Conservation (phyloP, 2,113 vertebrate genomes). For the Euleptes europaea region DNA sequence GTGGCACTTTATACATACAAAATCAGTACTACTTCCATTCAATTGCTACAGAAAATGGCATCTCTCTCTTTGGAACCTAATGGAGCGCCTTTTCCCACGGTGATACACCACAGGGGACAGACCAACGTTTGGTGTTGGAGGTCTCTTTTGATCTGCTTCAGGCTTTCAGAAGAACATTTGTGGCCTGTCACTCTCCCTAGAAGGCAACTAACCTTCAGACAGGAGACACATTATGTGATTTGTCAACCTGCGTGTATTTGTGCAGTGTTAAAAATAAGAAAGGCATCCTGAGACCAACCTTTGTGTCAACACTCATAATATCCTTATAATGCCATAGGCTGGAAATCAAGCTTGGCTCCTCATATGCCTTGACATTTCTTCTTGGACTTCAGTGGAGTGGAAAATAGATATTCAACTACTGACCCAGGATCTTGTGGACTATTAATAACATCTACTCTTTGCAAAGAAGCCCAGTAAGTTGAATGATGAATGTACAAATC, state of each 20-base stretch:
- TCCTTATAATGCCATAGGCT: background rate
- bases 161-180: background rate
- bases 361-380: slow-evolving; percentile 28
- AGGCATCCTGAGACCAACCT: slow-evolving; percentile 51
- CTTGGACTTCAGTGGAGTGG: slow-evolving; percentile 31
- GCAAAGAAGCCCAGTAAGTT: slow-evolving; percentile 34
- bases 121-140: background rate
- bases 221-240: background rate
- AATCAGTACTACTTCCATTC: no score
- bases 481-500: background rate
- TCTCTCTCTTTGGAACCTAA: background rate
- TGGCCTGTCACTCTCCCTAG: accelerated
- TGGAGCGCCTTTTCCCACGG: background rate
- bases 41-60: no score
- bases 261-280: slow-evolving; percentile 23
- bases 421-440: slow-evolving; percentile 37
- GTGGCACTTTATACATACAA: no score
- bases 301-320: slow-evolving; percentile 49
- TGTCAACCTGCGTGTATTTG: slow-evolving; percentile 33
- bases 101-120: background rate
- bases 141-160: background rate
- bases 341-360: slow-evolving; percentile 48
- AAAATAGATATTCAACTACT: slow-evolving; percentile 54
- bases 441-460: slow-evolving; percentile 14
- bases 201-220: accelerated